These are phyloP conservation scores for Alouatta palliata DNA, from an alignment of 2,113 vertebrate genomes.

Conservation along the genomic window DNA sequence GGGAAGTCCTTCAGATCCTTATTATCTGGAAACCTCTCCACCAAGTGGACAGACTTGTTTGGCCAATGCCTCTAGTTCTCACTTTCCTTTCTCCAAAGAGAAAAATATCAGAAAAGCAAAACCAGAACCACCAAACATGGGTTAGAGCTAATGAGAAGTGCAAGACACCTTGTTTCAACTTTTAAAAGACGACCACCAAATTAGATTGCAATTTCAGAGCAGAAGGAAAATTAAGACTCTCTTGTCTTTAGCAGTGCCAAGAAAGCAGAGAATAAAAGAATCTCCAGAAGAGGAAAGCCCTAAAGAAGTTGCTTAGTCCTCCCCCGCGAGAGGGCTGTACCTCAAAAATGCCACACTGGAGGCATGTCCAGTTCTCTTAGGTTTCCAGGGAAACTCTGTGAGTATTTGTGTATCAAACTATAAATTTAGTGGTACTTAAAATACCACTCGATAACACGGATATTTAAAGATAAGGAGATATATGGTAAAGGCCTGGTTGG, in stretches of 20 bases:
- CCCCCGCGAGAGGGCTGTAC: accelerated
- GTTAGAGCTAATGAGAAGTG: background rate
- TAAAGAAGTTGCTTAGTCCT: background rate
- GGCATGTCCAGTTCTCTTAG: background rate
- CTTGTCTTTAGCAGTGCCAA: background rate
- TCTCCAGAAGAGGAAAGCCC: background rate
- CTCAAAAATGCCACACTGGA: background rate
- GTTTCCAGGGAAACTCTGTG: background rate
- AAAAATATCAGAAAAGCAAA: conserved; percentile 21
- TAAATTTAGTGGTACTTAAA: background rate
- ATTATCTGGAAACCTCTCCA: conserved; percentile 68
- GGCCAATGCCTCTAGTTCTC: background rate
- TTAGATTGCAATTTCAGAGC: background rate
- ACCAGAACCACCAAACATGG: background rate
- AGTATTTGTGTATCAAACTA: background rate
- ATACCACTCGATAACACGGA: background rate
- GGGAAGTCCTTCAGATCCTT: conserved; percentile 77
- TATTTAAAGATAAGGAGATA: background rate
- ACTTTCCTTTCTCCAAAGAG: conserved; percentile 34
- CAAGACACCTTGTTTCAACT: background rate
- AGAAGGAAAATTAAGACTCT: background rate
- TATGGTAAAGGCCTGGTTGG: background rate
- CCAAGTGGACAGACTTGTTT: conserved; percentile 67
- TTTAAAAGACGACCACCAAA: background rate
- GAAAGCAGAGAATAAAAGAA: background rate